Percentiles rank a stretch among this genome's conserved stretches.
These are phyloP conservation scores for Antheraea mylitta DNA, from an alignment of 1,140 invertebrate genomes.

Conservation along the genomic window DNA sequence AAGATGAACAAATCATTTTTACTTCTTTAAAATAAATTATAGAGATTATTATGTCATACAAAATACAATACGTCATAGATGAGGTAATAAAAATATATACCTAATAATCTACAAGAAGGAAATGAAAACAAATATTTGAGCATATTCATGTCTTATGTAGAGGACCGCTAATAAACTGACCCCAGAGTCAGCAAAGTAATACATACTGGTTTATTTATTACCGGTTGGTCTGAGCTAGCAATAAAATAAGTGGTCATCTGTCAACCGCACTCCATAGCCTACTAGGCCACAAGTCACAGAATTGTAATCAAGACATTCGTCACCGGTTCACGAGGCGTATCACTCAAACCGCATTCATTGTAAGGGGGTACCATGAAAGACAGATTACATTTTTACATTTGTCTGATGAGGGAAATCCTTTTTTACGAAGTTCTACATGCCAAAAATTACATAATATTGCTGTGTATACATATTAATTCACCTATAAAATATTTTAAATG, in stretches of 20 bases:
- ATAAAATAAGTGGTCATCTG: constrained; percentile 50
- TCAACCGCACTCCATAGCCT: constrained; percentile 28
- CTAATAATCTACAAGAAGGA: neutral
- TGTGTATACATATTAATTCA: no score
- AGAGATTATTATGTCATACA: no score
- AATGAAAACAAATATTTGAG: neutral
- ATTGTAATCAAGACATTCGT: constrained; percentile 58
- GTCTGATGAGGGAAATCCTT: constrained; percentile 20
- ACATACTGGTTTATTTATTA: constrained; percentile 40
- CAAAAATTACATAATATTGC: no score
- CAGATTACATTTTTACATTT: constrained; percentile 41
- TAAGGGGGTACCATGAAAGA: constrained; percentile 27
- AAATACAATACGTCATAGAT: no score
- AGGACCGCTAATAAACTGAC: neutral
- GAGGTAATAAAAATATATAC: no score
- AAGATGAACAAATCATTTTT: no score
- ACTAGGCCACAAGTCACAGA: constrained; percentile 36
- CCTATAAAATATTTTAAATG: no score
- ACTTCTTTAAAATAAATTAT: no score
- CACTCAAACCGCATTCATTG: constrained; percentile 36
- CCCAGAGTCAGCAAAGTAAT: constrained; percentile 24
- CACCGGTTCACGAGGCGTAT: constrained; percentile 33
- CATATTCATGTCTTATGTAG: neutral
- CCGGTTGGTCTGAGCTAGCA: constrained; percentile 28
- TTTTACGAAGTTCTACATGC: no score